These are phyloP conservation scores for Ectropis grisescens DNA, from an alignment of 1,140 invertebrate species.

Conservation along the genomic window DNA sequence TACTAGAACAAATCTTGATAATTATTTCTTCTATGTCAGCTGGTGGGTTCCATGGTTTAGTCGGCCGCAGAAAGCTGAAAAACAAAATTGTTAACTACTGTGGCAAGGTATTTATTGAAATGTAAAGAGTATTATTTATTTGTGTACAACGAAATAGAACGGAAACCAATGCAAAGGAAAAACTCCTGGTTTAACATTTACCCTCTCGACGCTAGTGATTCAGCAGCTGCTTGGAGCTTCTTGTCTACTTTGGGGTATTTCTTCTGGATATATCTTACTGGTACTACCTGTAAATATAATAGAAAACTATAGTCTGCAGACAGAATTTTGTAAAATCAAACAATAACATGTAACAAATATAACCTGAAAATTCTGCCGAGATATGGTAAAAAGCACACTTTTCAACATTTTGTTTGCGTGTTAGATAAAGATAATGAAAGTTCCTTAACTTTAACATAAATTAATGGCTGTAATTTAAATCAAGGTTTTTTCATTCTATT, in stretches of 20 bases:
- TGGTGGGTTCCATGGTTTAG: constrained; percentile 80
- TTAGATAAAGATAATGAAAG: not conserved
- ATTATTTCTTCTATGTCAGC: constrained; percentile 73
- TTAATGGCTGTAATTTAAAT: not conserved
- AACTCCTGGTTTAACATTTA: too few relatives aligned
- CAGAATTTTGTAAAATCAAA: constrained; percentile 1
- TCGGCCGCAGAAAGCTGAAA: constrained; percentile 83
- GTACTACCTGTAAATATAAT: constrained; percentile 23
- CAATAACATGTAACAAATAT: constrained; percentile 16
- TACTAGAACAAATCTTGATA: constrained; percentile 69
- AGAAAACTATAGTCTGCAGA: not conserved
- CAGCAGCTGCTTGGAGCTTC: constrained; percentile 67
- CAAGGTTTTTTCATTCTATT: not conserved
- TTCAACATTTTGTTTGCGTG: constrained; percentile 24
- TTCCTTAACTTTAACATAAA: not conserved
- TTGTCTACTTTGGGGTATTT: constrained; percentile 67
- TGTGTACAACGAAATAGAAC: too few relatives aligned
- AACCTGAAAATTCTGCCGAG: constrained; percentile 42
- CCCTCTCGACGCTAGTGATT: constrained; percentile 74
- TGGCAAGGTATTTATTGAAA: too few relatives aligned
- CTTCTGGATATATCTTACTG: constrained; percentile 45
- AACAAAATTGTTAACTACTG: too few relatives aligned
- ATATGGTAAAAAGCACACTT: constrained; percentile 20
- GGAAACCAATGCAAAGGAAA: too few relatives aligned
- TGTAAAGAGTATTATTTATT: too few relatives aligned